phyloP scores from a whole-genome alignment of 2,888 invertebrate species.

The Leucophenga maculata region DNA sequence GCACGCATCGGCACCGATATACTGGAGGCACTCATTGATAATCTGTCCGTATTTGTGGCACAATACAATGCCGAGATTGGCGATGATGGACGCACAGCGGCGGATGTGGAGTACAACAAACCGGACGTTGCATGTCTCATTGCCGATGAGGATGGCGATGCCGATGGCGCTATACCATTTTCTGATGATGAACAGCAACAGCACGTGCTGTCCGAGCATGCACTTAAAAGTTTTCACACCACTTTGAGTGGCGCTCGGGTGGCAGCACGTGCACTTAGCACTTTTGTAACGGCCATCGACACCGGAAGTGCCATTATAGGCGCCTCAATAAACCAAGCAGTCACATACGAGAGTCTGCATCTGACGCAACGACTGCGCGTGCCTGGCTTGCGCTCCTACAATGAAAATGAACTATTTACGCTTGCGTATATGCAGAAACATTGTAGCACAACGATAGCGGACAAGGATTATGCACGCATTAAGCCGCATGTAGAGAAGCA shows the following conservation, averaged over 20 bases:
- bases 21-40: slow-evolving; percentile 67
- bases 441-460: slow-evolving; percentile 69
- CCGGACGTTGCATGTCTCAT: slow-evolving; percentile 59
- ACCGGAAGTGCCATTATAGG: slow-evolving; percentile 64
- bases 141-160: slow-evolving; percentile 41
- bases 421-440: slow-evolving; percentile 70
- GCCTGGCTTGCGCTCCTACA: slow-evolving; percentile 68
- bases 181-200: slow-evolving; percentile 48
- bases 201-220: slow-evolving; percentile 51
- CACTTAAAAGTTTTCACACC: slow-evolving; percentile 65
- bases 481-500: slow-evolving; percentile 71
- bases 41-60: slow-evolving; percentile 62
- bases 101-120: slow-evolving; percentile 56
- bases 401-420: slow-evolving; percentile 70
- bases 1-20: slow-evolving; percentile 70
- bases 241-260: slow-evolving; percentile 67
- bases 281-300: slow-evolving; percentile 66
- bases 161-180: slow-evolving; percentile 31
- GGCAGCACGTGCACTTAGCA: slow-evolving; percentile 64
- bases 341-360: slow-evolving; percentile 65
- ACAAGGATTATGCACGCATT: slow-evolving; percentile 68
- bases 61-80: slow-evolving; percentile 65
- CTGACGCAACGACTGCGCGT: slow-evolving; percentile 63
- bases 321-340: slow-evolving; percentile 62
- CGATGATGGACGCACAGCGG: slow-evolving; percentile 38